Conservation (phyloP, 2,797 vertebrate species). For the Coregonus suidteri region DNA sequence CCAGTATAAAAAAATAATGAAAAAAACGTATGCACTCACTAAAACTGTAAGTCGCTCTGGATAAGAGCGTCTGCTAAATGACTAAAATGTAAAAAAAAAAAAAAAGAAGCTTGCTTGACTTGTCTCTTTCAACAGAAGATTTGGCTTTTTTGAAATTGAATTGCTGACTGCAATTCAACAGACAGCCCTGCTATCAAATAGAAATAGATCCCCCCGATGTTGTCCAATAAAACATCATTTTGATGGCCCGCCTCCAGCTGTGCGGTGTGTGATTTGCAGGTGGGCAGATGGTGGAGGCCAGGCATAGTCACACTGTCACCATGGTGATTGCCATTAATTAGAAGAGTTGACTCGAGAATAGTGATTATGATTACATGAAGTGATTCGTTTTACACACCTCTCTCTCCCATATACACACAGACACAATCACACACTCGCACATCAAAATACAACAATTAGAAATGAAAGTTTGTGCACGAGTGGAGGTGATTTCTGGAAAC, state of each 20-base stretch:
- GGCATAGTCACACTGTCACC: slow-evolving; percentile 54
- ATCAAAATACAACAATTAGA: not conserved
- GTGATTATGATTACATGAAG: slow-evolving; percentile 51
- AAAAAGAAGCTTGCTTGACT: not conserved
- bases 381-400: not conserved
- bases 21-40: too few relatives aligned
- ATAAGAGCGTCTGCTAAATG: too few relatives aligned
- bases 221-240: slow-evolving; percentile 33
- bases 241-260: slow-evolving; percentile 11
- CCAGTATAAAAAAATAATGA: too few relatives aligned
- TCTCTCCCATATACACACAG: not conserved
- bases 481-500: not conserved
- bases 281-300: slow-evolving; percentile 47
- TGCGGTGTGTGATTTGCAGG: slow-evolving; percentile 53
- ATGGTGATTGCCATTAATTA: slow-evolving; percentile 39
- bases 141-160: slow-evolving; percentile 9
- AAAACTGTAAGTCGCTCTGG: too few relatives aligned
- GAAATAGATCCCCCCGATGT: slow-evolving; percentile 18
- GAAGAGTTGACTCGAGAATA: slow-evolving; percentile 40
- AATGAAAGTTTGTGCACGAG: not conserved
- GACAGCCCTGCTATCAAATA: slow-evolving; percentile 19
- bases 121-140: slow-evolving; percentile 6
- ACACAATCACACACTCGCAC: not conserved
- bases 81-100: too few relatives aligned
- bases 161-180: slow-evolving; percentile 18